A percentile compares a stretch with the other conserved stretches of the same genome.
Evolutionary conservation across 2,888 invertebrate genomes (phyloP).

Genomic region (Microctonus brassicae): DNA sequence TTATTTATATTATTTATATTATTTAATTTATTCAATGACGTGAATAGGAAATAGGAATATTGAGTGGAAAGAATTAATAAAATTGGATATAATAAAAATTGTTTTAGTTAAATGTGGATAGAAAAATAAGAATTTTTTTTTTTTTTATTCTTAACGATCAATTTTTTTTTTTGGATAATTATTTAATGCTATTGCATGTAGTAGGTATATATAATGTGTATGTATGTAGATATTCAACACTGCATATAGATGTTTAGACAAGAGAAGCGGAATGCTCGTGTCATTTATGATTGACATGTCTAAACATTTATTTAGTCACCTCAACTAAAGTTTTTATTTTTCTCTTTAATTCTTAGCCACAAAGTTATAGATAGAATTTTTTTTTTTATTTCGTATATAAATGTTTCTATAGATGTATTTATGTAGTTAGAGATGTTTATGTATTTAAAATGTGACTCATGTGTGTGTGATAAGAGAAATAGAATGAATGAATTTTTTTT

Average conservation of each 20-base stretch:
- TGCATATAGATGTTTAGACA: slow-evolving; percentile 56
- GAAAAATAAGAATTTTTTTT: too few relatives aligned
- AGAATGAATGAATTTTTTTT: too few relatives aligned
- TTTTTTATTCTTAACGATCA: too few relatives aligned
- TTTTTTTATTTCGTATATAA: too few relatives aligned
- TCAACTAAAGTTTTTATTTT: slow-evolving; percentile 28
- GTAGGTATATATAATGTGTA: neutral
- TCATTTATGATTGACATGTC: slow-evolving; percentile 58
- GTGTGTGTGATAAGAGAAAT: too few relatives aligned
- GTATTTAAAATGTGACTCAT: too few relatives aligned
- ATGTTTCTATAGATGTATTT: neutral
- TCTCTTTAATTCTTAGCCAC: slow-evolving; percentile 9
- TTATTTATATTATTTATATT: too few relatives aligned
- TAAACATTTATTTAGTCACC: slow-evolving; percentile 61
- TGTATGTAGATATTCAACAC: neutral
- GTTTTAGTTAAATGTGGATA: too few relatives aligned
- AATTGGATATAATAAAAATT: too few relatives aligned
- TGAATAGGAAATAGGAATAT: too few relatives aligned
- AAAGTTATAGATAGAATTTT: slow-evolving; percentile 8
- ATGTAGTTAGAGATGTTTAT: neutral
- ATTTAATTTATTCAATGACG: too few relatives aligned
- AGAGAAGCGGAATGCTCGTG: slow-evolving; percentile 51
- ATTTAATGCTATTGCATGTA: neutral
- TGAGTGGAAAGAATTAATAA: too few relatives aligned
- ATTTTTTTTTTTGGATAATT: neutral